Percentiles rank a stretch among this genome's conserved stretches.
Conservation (phyloP, 1,140 invertebrate species). For the Teleogryllus occipitalis region DNA sequence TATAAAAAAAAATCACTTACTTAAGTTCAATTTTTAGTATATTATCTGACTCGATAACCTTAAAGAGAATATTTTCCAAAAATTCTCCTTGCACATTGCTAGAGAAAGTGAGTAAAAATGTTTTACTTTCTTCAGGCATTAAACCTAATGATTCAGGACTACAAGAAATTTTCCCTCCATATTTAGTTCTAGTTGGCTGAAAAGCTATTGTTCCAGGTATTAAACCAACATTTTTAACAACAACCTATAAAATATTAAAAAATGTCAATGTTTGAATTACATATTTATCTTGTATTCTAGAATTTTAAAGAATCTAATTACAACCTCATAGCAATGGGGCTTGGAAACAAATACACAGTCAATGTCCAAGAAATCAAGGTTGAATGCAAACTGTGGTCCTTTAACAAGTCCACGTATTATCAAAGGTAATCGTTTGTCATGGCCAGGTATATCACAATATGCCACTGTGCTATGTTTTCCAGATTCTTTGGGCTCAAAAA, state of each 20-base stretch:
- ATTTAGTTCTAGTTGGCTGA: constrained; percentile 24
- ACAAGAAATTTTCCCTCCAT: constrained; percentile 28
- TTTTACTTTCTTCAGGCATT: constrained; percentile 25
- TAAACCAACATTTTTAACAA: constrained; percentile 26
- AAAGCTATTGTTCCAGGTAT: constrained; percentile 31
- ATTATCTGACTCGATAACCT: constrained; percentile 30
- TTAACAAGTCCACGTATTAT: constrained; percentile 28
- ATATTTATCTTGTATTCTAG: neutral
- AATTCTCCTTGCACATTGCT: constrained; percentile 31
- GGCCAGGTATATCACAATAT: constrained; percentile 30
- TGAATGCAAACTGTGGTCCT: constrained; percentile 3
- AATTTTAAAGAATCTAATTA: neutral
- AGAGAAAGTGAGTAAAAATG: constrained; percentile 29
- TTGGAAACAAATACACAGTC: neutral
- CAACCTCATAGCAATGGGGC: constrained; percentile 10
- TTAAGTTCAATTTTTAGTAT: constrained; percentile 24
- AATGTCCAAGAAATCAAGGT: constrained; percentile 8
- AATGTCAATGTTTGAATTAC: neutral
- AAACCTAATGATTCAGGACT: constrained; percentile 25
- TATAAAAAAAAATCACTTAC: constrained; percentile 12
- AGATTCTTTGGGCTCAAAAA: constrained; percentile 27
- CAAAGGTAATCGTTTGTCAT: constrained; percentile 26
- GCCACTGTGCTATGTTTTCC: constrained; percentile 25
- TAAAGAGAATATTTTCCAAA: constrained; percentile 30
- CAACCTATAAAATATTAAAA: neutral